Conservation (phyloP, 2,888 invertebrate species). For the Clitarchus hookeri region DNA sequence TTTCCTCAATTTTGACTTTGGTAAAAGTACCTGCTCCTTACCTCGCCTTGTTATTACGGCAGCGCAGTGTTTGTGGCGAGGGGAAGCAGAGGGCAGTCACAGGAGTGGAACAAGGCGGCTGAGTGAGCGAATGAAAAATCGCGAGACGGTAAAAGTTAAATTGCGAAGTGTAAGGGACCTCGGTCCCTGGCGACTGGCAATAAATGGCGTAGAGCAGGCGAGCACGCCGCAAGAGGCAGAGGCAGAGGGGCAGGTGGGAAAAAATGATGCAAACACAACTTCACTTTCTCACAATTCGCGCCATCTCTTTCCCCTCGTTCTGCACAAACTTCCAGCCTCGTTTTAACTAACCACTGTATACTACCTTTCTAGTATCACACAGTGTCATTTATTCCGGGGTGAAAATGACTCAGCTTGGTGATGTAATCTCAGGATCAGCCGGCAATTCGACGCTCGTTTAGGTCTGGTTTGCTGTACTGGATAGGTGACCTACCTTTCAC, state of each 20-base stretch:
- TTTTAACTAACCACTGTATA: not conserved
- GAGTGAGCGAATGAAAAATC: slow-evolving; percentile 28
- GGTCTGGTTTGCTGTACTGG: too few species aligned
- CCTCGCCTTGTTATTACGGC: not conserved
- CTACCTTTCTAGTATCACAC: not conserved
- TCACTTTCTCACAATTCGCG: not conserved
- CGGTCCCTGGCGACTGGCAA: not conserved
- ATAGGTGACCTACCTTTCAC: too few species aligned
- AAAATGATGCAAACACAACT: slow-evolving; percentile 10
- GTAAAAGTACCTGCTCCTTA: not conserved
- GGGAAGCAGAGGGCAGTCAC: not conserved
- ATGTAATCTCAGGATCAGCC: too few species aligned
- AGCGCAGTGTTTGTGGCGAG: not conserved
- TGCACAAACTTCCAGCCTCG: not conserved
- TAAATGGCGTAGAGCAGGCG: not conserved
- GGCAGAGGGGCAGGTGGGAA: not conserved
- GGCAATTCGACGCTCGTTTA: too few species aligned
- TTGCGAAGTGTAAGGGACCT: slow-evolving; percentile 22
- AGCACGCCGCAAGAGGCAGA: too few species aligned
- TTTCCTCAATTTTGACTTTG: not conserved
- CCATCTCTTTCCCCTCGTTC: not conserved
- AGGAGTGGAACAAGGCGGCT: not conserved
- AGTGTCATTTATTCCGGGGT: too few species aligned
- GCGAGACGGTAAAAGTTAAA: slow-evolving; percentile 31
- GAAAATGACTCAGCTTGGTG: too few species aligned